Evolutionary conservation across 35 echinoderm and acorn worm genomes (phyloP), one percentile per base, ranked within the genome.

Genomic region (Holothuria glaberrima): DNA sequence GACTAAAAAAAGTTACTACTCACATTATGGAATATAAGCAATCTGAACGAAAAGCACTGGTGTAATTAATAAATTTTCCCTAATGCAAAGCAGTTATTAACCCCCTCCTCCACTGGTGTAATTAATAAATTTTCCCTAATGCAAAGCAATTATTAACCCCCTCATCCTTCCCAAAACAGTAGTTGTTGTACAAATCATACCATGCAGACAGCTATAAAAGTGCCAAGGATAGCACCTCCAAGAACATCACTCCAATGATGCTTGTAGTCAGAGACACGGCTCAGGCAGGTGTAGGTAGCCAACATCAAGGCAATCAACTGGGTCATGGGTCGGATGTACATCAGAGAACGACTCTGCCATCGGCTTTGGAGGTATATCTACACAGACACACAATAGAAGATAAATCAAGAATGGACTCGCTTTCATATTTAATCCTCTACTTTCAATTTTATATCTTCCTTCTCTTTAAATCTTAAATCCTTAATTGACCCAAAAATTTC

Each of bases 171-270:
- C 36, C 36, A 41, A 7, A 41, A 41, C 7, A 41, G 7, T 41
- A 2, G 7, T 7, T 41, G 2, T 41, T 54, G 5, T 9, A 54
- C 30, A 19, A 82, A 14, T 63, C 91, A 81, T 98, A 98, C 96
- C 93, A 98, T 89, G 34, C 80, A 80, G 19, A 86, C 24, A n/a
- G 96, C 90, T 13, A 93, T 76, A 19, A 65, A 34, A 10, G 56
- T 88, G 17, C 96, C 96, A 29, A 98, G 54, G 52, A 94, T 68
- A 30, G 91, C 93, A 10, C 96, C 96, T 5, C 62, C 90, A 31
- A 98, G 74, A 5, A 98, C 96, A 69, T 98, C 96, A 74, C 90
- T 92, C 91, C 90, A 92, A 73, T 98, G 96, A 70, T 98, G 96
- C 88, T 98, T 98, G 91, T 94, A 92, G 83, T 98, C 96, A 0